Evolutionary conservation across 2,113 vertebrate species (phyloP), one percentile per base, ranked within the genome.

Genomic region (Pseudorasbora parva): DNA sequence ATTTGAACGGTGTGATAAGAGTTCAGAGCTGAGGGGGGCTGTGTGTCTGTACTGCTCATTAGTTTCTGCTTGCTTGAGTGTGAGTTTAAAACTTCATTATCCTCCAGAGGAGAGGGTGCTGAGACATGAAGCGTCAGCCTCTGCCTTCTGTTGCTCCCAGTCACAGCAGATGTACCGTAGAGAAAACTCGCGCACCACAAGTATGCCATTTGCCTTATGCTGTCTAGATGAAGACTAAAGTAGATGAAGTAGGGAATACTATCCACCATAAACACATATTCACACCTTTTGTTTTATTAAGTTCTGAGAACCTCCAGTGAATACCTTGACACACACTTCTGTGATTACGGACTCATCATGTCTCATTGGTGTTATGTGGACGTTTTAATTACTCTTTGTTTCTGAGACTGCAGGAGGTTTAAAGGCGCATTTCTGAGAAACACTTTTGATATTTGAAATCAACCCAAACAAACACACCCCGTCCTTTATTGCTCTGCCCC

Each of bases 31-130:
- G 12, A 45, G 23, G 23, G 21, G 11, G 25, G n/a, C 15, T 49
- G 30, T 73, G 9, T 76, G 2, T 33, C 30, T 27, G 11, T 43
- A 7, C 27, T 51, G 75, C 77, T 79, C 45, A 41, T 77, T 73
- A 51, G 57, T 66, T 41, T 60, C 57, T 59, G 81, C 56, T 73
- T 73, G 54, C 62, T 47, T 83, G 30, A 68, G 57, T 49, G 57
- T 62, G 57, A 66, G 74, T 74, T 83, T 83, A 72, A 80, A 72
- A 83, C 75, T 56, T 78, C 12, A 79, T 74, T 86, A 64, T 77
- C 82, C 73, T 73, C 73, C 54, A 14, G 41, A 86, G 72, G 64
- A 82, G 45, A 82, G 51, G 74, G n/a, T 83, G 75, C 85, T 83
- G 85, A 86, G 54, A 73, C 43, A 64, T 54, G 33, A 80, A 71